Percentiles rank a stretch among this genome's conserved stretches.
Evolutionary conservation across 1,140 invertebrate species (phyloP).

Genomic region (Drosophila orosa): DNA sequence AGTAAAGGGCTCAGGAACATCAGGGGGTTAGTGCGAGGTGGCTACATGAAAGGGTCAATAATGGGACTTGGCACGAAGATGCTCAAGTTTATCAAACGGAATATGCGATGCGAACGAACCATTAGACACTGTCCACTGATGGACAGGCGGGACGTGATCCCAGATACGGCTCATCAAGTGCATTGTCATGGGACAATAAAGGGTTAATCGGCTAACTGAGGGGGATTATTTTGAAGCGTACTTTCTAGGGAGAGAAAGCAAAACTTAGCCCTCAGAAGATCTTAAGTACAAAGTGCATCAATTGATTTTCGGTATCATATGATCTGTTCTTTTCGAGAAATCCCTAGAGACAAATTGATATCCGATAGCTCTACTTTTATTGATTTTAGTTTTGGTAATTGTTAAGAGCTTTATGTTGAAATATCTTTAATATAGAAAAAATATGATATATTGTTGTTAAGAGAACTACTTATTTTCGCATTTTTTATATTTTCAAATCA

Average conservation of each 20-base stretch:
- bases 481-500: neutral
- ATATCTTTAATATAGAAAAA: neutral
- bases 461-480: neutral
- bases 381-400: neutral
- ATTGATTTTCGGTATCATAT: slow-evolving; percentile 18
- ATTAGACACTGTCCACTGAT: slow-evolving; percentile 54
- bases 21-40: slow-evolving; percentile 22
- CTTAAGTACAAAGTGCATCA: slow-evolving; percentile 7
- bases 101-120: slow-evolving; percentile 63
- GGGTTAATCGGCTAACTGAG: slow-evolving; percentile 45
- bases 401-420: neutral
- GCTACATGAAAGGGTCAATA: slow-evolving; percentile 71
- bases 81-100: slow-evolving; percentile 63
- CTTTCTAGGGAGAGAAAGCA: neutral
- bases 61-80: slow-evolving; percentile 11
- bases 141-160: slow-evolving; percentile 63
- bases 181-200: slow-evolving; percentile 40
- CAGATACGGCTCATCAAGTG: slow-evolving; percentile 39
- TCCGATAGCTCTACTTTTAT: neutral
- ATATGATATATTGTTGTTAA: neutral
- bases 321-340: neutral
- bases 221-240: slow-evolving; percentile 14
- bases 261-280: slow-evolving; percentile 14
- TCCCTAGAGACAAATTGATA: slow-evolving; percentile 3
- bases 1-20: slow-evolving; percentile 2